A percentile compares a stretch with the other conserved stretches of the same genome.
phyloP scores from a whole-genome alignment of 2,888 invertebrate species.

The Torymus texanus region DNA sequence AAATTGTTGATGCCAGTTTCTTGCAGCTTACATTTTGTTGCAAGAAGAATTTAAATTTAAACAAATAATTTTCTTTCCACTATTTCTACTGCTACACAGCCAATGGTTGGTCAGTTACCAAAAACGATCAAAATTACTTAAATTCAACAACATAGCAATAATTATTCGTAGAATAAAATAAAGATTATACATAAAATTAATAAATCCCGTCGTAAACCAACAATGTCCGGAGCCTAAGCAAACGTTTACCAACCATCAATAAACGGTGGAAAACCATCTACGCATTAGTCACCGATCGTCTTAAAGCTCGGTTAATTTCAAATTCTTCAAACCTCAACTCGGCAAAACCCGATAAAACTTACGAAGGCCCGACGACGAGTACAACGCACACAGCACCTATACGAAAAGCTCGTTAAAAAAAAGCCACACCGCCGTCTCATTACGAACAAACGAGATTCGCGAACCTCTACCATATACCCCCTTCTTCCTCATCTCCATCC shows the following conservation, averaged over 20 bases:
- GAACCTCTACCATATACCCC: neutral
- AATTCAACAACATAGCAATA: neutral
- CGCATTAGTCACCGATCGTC: constrained; percentile 9
- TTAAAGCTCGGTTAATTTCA: constrained; percentile 36
- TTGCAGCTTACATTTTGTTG: no score
- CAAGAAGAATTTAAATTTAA: no score
- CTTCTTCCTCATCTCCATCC: no score
- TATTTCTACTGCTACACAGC: no score
- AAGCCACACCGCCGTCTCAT: constrained; percentile 30
- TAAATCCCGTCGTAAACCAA: neutral
- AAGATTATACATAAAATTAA: constrained; percentile 4
- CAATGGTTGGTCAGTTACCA: no score
- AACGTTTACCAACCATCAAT: neutral
- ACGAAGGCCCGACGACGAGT: neutral
- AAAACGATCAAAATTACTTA: no score
- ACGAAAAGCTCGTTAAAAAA: constrained; percentile 48
- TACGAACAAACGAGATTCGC: constrained; percentile 47
- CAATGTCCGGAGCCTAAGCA: constrained; percentile 7
- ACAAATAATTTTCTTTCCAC: no score
- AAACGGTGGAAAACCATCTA: neutral
- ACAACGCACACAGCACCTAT: neutral
- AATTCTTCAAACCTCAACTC: constrained; percentile 34
- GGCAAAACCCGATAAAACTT: constrained; percentile 33
- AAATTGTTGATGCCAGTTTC: neutral
- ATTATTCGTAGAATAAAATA: neutral